Base-by-base conservation (phyloP, 2,888 invertebrate genomes). In the Leptopilina syphax region DNA sequence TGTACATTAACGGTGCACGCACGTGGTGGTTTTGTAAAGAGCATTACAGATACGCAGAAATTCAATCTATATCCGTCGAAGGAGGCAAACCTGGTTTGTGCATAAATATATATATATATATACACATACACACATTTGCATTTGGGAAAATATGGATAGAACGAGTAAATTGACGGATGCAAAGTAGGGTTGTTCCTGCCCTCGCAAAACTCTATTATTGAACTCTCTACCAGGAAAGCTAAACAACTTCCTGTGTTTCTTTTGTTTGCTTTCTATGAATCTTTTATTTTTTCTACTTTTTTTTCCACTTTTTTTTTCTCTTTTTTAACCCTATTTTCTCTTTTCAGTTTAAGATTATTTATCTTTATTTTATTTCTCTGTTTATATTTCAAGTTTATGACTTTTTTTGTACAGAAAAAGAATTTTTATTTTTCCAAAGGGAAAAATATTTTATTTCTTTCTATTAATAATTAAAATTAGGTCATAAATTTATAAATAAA, bases 1-100 rank as follows among this genome's bases (percentile, higher is more conserved):
- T 81, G 82, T 84, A 85, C 82, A 83, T 68, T 80, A 79, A 77
- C 80, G 77, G 70, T 73, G 82, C 82, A 79, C 84, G 86, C 85
- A 84, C 85, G 80, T 84, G 79, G 84, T 86, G 83, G 85, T 83
- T 50, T 50, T 82, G 84, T 84, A 86, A 84, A 83, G 83, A 85
- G 79, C 83, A 83, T 84, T 85, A 85, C 77, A 81, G 76, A 82
- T 81, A 85, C 83, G 85, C 83, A 84, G 77, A 85, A 44, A 84
- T 83, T 85, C 81, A 83, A 87, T 82, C 57, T 73, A 86, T 82
- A 84, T 83, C 84, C 84, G 84, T 87, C 83, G 84, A 50, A 50
- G 44, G 44, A 84, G 83, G 85, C 85, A 86, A 84, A 86, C 81
- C 78, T 79, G 78, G 68, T 65, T 50, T 81, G 80, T 80, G 79